Base-by-base conservation (phyloP, 2,888 invertebrate species). In the Abscondita cerata region DNA sequence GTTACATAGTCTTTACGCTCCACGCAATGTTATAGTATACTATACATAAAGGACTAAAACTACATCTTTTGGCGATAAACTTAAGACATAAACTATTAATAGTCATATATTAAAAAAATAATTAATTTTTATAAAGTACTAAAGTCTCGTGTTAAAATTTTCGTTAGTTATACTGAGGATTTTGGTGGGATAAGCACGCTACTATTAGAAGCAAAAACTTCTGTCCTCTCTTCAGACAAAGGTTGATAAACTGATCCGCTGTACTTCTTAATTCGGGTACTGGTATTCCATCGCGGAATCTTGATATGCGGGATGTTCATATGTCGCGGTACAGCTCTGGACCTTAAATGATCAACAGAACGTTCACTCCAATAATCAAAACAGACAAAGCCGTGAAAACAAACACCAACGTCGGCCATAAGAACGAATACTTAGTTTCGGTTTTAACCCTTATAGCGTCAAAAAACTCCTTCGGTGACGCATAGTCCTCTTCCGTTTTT, bases 161-260 rank as follows among this genome's bases (percentile, higher is more conserved):
- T n/a, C n/a, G 25, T 25, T 25, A 9, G 6, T 41, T 15, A 18
- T 9, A 41, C 18, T 9, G 18, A 41, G 5, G 15, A 41, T 41
- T 41, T 41, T 31, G 48, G 48, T 25, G 33, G 48, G 6, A 33
- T 15, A 12, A 6, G 6, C 19, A 13, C 33, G n/a, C n/a, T 41
- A 3, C 15, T 33, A 25, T n/a, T 19, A 18, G 18, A 1, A 8
- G 50, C 53, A 9, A 9, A 44, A 13, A 55, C 16, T 1, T 53
- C 62, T 8, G 31, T 19, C n/a, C 38, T 85, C 70, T 92, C 92
- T 78, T 92, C 92, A 9, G 91, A 90, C 55, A 92, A 81, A 68
- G 90, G 91, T 74, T 90, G 89, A 80, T 92, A 92, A 15, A 92
- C 89, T 62, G 91, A 84, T 1, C 89, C 89, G 70, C 89, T 89